phyloP scores from a whole-genome alignment of 2,888 invertebrate genomes.

The Dasysyrphus albostriatus region DNA sequence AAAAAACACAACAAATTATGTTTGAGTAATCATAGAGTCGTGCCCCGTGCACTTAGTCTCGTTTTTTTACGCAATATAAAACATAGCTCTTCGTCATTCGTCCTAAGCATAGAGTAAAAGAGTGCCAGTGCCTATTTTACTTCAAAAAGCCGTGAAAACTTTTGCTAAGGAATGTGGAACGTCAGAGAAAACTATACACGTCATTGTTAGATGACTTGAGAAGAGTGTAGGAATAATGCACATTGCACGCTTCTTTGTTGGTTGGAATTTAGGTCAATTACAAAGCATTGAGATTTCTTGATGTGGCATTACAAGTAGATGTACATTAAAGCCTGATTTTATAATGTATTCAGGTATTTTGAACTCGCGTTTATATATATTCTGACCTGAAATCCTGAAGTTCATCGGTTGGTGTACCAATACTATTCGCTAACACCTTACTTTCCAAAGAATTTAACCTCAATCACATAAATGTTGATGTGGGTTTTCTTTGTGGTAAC shows the following conservation, averaged over 20 bases:
- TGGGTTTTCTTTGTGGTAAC: too few species aligned
- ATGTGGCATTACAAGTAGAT: neutral
- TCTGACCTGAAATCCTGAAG: neutral
- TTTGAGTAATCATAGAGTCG: neutral
- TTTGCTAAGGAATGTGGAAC: neutral
- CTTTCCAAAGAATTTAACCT: too few species aligned
- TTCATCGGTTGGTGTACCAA: too few species aligned
- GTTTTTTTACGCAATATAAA: neutral
- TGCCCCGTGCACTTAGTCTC: neutral
- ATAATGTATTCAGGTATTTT: neutral
- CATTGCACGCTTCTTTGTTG: neutral
- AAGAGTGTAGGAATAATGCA: slow-evolving; percentile 8
- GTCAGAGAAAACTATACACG: neutral
- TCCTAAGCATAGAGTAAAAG: neutral
- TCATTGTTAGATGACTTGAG: neutral
- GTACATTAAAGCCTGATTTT: neutral
- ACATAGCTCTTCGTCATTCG: neutral
- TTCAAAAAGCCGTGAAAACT: neutral
- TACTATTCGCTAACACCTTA: too few species aligned
- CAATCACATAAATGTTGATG: too few species aligned
- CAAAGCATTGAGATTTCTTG: slow-evolving; percentile 1
- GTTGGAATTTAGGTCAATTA: neutral
- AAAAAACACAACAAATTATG: neutral
- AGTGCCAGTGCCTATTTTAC: neutral
- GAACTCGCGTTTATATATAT: neutral